Evolutionary conservation across 2,888 invertebrate species (phyloP).

Genomic region (Coleophora deauratella): DNA sequence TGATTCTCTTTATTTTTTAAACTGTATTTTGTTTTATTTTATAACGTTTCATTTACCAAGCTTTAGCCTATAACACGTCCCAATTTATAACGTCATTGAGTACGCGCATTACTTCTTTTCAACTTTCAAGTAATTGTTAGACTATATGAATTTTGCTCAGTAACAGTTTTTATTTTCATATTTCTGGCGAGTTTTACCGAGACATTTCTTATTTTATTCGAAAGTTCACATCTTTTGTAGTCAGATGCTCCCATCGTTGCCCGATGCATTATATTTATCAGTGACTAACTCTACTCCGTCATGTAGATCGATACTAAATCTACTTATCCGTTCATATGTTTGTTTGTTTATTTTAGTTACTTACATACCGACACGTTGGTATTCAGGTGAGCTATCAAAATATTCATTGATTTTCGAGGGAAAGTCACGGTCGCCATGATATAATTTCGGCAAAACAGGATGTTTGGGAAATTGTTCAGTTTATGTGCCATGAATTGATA

Average conservation of each 20-base stretch:
- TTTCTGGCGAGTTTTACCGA: neutral
- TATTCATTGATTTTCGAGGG: neutral
- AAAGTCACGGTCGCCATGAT: neutral
- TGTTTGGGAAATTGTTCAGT: no score
- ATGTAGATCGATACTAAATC: neutral
- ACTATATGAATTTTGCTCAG: no score
- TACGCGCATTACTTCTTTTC: no score
- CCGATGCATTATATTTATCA: constrained; percentile 2
- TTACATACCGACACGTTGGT: constrained; percentile 22
- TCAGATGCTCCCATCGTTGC: neutral
- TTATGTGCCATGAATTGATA: no score
- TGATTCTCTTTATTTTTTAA: no score
- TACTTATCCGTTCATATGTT: constrained; percentile 4
- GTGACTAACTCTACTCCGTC: constrained; percentile 2
- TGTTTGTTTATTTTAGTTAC: constrained; percentile 14
- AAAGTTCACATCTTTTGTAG: neutral
- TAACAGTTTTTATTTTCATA: no score
- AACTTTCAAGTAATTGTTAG: no score
- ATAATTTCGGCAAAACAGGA: no score
- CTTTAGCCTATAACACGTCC: no score
- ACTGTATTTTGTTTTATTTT: no score
- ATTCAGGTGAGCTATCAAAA: constrained; percentile 1
- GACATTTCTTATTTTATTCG: neutral
- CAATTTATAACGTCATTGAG: no score
- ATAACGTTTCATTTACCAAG: no score